Conservation (phyloP, 2,888 invertebrate genomes). For the Tenthredo scrophulariae region DNA sequence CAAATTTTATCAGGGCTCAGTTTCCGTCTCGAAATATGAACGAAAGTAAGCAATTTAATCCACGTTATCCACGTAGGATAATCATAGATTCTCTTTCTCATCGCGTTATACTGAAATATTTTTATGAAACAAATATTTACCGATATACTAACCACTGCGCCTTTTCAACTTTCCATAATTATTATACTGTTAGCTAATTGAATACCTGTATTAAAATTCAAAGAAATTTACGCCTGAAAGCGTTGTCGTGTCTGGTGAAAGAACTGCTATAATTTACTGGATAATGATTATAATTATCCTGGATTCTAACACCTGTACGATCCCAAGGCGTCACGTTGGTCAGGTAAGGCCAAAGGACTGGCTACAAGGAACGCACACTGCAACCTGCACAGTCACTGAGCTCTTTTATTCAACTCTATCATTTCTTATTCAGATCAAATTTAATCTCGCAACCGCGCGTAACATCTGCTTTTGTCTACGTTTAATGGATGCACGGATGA, state of each 20-base stretch:
- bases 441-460: conserved; percentile 26
- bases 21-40: not conserved
- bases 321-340: not conserved
- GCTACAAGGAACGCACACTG: not conserved
- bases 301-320: conserved; percentile 36
- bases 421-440: conserved; percentile 24
- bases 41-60: conserved; percentile 4
- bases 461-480: conserved; percentile 51
- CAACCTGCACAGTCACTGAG: conserved; percentile 47
- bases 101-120: not conserved
- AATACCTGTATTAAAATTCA: conserved; percentile 1
- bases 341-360: not conserved
- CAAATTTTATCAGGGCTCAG: not conserved
- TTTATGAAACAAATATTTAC: not conserved
- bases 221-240: conserved; percentile 2
- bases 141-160: not conserved
- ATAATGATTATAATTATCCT: conserved; percentile 49
- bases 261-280: conserved; percentile 26
- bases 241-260: conserved; percentile 22
- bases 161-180: conserved; percentile 1
- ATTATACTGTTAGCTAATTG: conserved; percentile 3
- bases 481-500: conserved; percentile 49
- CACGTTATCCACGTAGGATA: not conserved
- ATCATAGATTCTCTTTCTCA: not conserved
- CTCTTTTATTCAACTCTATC: conserved; percentile 47